Evolutionary conservation across 2,797 vertebrate genomes (phyloP), one percentile per base, ranked within the genome.

Genomic region (Siniperca obscura): DNA sequence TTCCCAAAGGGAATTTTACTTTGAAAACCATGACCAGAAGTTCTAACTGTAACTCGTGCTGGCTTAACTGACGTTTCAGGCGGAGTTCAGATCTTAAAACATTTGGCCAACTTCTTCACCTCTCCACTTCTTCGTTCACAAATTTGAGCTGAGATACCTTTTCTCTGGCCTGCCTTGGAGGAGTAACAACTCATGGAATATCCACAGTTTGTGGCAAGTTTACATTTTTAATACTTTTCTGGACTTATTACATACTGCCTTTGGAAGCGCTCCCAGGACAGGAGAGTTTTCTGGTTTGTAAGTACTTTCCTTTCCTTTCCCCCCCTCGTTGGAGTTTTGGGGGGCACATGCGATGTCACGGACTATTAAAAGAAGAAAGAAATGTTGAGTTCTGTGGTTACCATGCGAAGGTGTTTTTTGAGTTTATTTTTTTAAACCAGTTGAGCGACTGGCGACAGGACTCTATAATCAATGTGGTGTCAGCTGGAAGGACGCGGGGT

Each of bases 391-490:
- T 76, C 38, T 14, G 66, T 52, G 61, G 30, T 25, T 53, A 17
- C 19, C 12, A 42, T 11, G 46, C 67, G 46, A 81, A 80, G 60
- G 83, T 40, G 74, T 59, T 34, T 82, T 87, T 57, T 79, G 78
- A 67, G n/a, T 60, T 80, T 72, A 48, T 78, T 75, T 86, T 79
- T 81, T 84, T 27, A 22, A 82, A 93, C 77, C 89, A 89, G 87
- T 90, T 90, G 85, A 90, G 80, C 80, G 82, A 89, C 92, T 88
- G 89, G 87, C 86, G 87, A 82, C 86, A 77, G 84, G 88, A 93
- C 92, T 89, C 56, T 86, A 81, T 93, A 93, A 96, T 95, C 95
- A 95, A 96, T 96, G 96, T 90, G 95, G 94, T 90, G 92, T 95
- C 93, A 91, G 93, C 94, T 93, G 95, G 93, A 92, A 93, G 93